Base-by-base conservation (phyloP, 2,888 invertebrate species). In the Ischnus inquisitorius region DNA sequence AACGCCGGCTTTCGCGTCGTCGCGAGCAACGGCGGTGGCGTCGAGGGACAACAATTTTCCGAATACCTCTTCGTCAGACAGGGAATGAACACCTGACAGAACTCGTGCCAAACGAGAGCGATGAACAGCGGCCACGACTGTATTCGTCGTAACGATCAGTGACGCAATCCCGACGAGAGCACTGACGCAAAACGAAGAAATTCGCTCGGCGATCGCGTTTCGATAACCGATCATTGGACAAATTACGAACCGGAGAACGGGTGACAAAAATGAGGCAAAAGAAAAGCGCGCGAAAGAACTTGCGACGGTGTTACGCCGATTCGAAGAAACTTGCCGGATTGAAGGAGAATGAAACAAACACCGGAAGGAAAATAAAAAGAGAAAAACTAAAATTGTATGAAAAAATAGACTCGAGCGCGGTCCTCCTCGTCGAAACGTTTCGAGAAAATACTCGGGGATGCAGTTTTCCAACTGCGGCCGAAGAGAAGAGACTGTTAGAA, bases 11-110 rank as follows among this genome's bases (percentile, higher is more conserved):
- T 97, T 93, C 95, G 95, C 87, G 95, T 98, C 82, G 96, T 96
- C 69, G 97, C 97, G 34, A 97, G 97, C 91, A 97, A 97, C 89
- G 97, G 97, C 0, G 97, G 97, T 22, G 97, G 97, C 3, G 97
- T 97, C 48, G 97, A 98, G 92, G 97, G 97, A 4, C 97, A 97
- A 92, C 97, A 97, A 94, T 98, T 97, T 94, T 97, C 97, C 90
- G 98, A 98, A 94, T 98, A 97, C 94, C 95, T 98, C 90, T 96
- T 98, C 93, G 96, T 97, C 84, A 95, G 97, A 88, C 94, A 94
- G 86, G 90, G 94, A 90, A 84, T 92, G 90, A 74, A 94, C 91
- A 89, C 94, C 81, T 88, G 88, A 88, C 88, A 82, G 78, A 81
- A 75, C 65, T 28, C 48, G 41, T 6, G 14, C 8, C 60, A 76